These are phyloP conservation scores for Carcharodon carcharias DNA, from an alignment of 2,797 vertebrate genomes.

Conservation along the genomic window DNA sequence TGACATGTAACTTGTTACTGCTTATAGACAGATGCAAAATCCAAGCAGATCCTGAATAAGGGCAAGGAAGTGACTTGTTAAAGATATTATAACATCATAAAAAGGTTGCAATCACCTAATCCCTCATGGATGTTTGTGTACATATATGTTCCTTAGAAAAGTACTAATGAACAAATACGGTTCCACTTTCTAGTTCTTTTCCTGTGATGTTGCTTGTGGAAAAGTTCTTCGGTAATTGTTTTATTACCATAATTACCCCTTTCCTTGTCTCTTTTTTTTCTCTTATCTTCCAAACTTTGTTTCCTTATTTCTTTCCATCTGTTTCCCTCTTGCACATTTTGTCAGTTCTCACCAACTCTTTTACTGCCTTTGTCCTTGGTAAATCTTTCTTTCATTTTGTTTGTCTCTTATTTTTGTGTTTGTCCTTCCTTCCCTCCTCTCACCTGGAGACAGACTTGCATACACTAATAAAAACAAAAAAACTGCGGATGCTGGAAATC, in stretches of 20 bases:
- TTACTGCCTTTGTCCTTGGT: not conserved
- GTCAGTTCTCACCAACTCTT: not conserved
- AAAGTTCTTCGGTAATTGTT: not conserved
- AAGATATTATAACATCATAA: not conserved
- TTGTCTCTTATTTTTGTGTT: not conserved
- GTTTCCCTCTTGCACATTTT: not conserved
- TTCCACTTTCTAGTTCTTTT: not conserved
- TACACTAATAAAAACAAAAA: no score
- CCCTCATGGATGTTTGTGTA: not conserved
- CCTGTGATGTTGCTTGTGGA: not conserved
- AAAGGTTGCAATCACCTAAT: not conserved
- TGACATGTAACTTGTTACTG: not conserved
- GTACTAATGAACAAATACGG: not conserved
- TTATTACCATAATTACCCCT: not conserved
- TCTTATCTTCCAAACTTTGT: constrained; percentile 8
- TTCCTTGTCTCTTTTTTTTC: not conserved
- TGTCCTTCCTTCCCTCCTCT: not conserved
- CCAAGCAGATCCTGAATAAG: not conserved
- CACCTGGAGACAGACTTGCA: not conserved
- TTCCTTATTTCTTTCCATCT: not conserved
- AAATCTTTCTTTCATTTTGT: not conserved
- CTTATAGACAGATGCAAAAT: not conserved
- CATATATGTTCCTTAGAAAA: not conserved
- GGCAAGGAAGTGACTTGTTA: not conserved
- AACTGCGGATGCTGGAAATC: no score